Evolutionary conservation across 1,140 invertebrate species (phyloP), one percentile per base, ranked within the genome.

Genomic region (Saccostrea glomerata): DNA sequence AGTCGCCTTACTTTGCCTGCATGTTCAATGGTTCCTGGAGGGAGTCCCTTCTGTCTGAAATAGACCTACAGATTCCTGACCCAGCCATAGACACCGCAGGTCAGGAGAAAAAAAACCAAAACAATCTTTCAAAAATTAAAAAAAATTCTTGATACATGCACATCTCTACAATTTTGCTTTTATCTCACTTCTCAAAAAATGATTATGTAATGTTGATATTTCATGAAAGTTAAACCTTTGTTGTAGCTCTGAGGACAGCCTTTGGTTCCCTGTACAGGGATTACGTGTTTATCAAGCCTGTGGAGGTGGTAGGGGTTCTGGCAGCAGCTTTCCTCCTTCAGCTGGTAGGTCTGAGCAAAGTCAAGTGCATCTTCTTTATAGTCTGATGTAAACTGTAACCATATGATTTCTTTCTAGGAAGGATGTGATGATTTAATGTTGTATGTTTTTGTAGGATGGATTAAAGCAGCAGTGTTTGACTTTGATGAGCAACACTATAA

Each of bases 11-110:
- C 93, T 98, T 98, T 95, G 96, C 96, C 17, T 97, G 97, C 93
- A 98, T 98, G 97, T 98, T 98, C 94, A 97, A 96, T 92, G 97
- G 97, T 9, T 96, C 96, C 15, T 98, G 97, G 97, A 96, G 96
- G 92, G 97, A 98, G 94, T 96, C 97, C 5, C 96, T 96, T 85
- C 96, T 97, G 94, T 96, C 96, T 86, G 95, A 96, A 84, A 96
- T 98, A 70, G 95, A 95, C 66, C 97, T 98, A 86, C 96, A 97
- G 94, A 97, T 98, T 54, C 95, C 96, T 3, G 97, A 98, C 96
- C 96, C 97, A 40, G 96, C 97, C 87, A 97, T 98, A 63, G 97
- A 96, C 56, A 92, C 96, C 84, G 96, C 97, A 87, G 96, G 97
- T 97, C 95, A 96, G 94, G 30, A 36, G 30, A 36, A 36, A 36